phyloP scores from a whole-genome alignment of 2,888 invertebrate species.

The Metacarcinus magister region DNA sequence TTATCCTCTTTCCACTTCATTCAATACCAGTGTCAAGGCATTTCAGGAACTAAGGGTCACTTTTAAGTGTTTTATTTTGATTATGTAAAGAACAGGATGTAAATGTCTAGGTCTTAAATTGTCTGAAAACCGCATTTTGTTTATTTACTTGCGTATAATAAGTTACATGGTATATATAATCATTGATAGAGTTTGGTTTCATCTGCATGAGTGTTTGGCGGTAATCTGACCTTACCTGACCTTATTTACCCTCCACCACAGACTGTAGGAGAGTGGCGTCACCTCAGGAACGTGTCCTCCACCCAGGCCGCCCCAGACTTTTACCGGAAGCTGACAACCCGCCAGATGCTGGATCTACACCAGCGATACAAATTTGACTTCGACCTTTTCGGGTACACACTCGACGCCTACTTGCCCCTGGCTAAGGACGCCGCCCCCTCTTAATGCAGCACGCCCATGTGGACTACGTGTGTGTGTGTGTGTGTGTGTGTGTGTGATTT shows the following conservation, averaged over 20 bases:
- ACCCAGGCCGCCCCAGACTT: constrained; percentile 54
- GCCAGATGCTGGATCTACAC: constrained; percentile 68
- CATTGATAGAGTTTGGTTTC: too few relatives aligned
- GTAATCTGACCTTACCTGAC: too few relatives aligned
- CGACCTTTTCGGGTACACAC: constrained; percentile 54
- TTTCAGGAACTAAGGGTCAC: too few relatives aligned
- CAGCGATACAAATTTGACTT: constrained; percentile 64
- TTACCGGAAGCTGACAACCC: constrained; percentile 59
- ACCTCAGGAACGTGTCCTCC: constrained; percentile 65
- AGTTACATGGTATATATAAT: too few relatives aligned
- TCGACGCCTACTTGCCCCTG: constrained; percentile 62
- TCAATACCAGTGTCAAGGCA: too few relatives aligned
- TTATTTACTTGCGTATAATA: too few relatives aligned
- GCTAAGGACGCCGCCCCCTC: constrained; percentile 49
- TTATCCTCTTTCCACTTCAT: background rate
- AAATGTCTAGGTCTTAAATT: too few relatives aligned
- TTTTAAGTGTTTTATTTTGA: too few relatives aligned
- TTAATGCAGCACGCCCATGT: background rate
- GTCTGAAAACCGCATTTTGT: too few relatives aligned
- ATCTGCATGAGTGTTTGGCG: too few relatives aligned
- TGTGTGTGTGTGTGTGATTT: background rate
- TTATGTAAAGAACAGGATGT: too few relatives aligned
- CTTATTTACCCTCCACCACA: background rate
- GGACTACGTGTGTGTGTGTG: background rate
- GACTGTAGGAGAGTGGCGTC: constrained; percentile 61